Base-by-base conservation (phyloP, 2,888 invertebrate genomes). In the Lymantria dispar region DNA sequence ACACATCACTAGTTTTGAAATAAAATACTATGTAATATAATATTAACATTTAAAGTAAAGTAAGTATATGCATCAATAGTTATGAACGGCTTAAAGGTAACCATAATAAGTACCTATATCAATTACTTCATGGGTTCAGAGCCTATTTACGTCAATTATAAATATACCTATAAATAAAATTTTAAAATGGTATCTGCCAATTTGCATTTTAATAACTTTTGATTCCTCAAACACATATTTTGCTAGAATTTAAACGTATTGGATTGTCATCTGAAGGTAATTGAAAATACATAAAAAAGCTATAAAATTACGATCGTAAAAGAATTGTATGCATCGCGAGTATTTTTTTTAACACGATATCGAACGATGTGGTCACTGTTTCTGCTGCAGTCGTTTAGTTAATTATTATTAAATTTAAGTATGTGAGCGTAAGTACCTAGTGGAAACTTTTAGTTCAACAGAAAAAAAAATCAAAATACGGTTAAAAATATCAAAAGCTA, bases 271-370 rank as follows among this genome's bases (percentile, higher is more conserved):
- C 77, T 70, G 68, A 76, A 63, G 74, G 85, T 85, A 86, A 90
- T 90, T 85, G 87, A 68, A 83, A 85, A 82, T 60, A 70, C 76
- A 87, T 91, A 89, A 89, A 90, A 88, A 83, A 67, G 71, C 83
- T 80, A 83, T 91, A 89, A 89, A 87, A 74, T 76, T 67, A 37
- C 58, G 76, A 70, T 88, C 90, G 87, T 91, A 89, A 91, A 90
- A 84, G 74, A 74, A 81, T 82, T 86, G 83, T 83, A 83, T 80
- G 80, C 74, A 72, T 61, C 69, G 65, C 75, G 79, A 73, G 74
- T 68, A 76, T 78, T 81, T 78, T 80, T 33, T 80, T 81, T 76
- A 60, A 67, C 68, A 64, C 70, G 70, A 70, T 72, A 72, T 73
- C 58, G 60, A 66, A 61, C 58, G 50, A 42, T 60, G 64, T 56